These are phyloP conservation scores for Eilema sororculum DNA, from an alignment of 2,888 invertebrate species.

Conservation along the genomic window DNA sequence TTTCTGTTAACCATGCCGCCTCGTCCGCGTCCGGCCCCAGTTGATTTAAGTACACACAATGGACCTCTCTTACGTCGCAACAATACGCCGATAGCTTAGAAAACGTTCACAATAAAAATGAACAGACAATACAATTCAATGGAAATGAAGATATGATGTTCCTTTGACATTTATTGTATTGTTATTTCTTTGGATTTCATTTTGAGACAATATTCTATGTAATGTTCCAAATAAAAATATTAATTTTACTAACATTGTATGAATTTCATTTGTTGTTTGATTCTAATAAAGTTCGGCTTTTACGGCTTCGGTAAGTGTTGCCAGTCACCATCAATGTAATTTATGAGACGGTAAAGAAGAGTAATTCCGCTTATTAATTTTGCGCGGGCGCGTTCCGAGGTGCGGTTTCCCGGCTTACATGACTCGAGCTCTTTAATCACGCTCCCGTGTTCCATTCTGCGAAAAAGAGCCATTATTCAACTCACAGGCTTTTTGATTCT, in stretches of 20 bases:
- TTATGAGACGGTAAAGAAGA: conserved; percentile 80
- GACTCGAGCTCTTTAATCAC: conserved; percentile 73
- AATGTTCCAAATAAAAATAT: conserved; percentile 10
- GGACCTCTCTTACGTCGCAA: conserved; percentile 67
- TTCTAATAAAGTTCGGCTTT: conserved; percentile 75
- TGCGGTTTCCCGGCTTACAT: conserved; percentile 75
- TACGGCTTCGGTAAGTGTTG: conserved; percentile 75
- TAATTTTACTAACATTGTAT: conserved; percentile 33
- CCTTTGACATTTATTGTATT: conserved; percentile 59
- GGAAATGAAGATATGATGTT: conserved; percentile 74
- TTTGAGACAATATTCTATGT: background rate
- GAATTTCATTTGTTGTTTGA: conserved; percentile 69
- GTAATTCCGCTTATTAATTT: conserved; percentile 84
- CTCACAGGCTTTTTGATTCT: conserved; percentile 53
- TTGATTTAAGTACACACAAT: conserved; percentile 80
- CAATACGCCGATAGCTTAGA: conserved; percentile 79
- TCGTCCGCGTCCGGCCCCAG: conserved; percentile 63
- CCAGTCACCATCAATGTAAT: conserved; percentile 80
- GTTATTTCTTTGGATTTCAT: conserved; percentile 19
- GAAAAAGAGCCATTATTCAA: conserved; percentile 63
- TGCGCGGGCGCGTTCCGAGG: conserved; percentile 68
- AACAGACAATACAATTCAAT: conserved; percentile 74
- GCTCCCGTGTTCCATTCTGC: conserved; percentile 48
- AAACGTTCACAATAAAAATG: conserved; percentile 79
- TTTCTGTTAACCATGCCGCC: conserved; percentile 72